Conservation (phyloP, 2,797 vertebrate species). For the Hafferia zeledoni region DNA sequence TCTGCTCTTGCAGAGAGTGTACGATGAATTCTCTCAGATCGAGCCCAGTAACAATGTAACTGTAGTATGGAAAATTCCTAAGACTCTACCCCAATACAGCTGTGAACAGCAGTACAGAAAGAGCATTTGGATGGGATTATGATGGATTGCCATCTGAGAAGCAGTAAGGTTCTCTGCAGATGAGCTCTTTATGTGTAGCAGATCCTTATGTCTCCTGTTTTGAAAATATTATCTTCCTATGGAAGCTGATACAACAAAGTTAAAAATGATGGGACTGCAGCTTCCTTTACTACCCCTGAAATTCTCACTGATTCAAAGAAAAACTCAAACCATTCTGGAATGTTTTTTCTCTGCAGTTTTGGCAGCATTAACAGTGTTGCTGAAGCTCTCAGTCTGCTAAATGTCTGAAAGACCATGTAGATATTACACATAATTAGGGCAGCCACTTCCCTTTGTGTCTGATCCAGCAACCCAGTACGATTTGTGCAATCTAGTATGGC, state of each 20-base stretch:
- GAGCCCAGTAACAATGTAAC: neutral
- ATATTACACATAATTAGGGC: conserved; percentile 36
- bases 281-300: neutral
- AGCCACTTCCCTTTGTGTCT: conserved; percentile 46
- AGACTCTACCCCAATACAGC: neutral
- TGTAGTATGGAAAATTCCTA: neutral
- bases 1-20: neutral
- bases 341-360: neutral
- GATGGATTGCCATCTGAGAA: neutral
- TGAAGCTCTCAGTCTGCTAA: conserved; percentile 9
- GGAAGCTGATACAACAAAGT: neutral
- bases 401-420: conserved; percentile 27
- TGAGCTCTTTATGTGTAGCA: neutral
- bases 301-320: neutral
- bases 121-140: neutral
- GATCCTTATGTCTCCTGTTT: neutral
- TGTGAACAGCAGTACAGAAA: neutral
- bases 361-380: neutral
- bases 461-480: conserved; percentile 23
- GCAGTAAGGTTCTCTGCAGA: neutral
- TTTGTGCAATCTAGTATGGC: conserved; percentile 47
- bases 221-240: neutral
- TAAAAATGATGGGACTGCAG: neutral
- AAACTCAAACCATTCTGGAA: neutral
- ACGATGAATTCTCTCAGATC: neutral